Base-by-base conservation (phyloP, 2,113 vertebrate genomes). In the Coreoperca whiteheadi region DNA sequence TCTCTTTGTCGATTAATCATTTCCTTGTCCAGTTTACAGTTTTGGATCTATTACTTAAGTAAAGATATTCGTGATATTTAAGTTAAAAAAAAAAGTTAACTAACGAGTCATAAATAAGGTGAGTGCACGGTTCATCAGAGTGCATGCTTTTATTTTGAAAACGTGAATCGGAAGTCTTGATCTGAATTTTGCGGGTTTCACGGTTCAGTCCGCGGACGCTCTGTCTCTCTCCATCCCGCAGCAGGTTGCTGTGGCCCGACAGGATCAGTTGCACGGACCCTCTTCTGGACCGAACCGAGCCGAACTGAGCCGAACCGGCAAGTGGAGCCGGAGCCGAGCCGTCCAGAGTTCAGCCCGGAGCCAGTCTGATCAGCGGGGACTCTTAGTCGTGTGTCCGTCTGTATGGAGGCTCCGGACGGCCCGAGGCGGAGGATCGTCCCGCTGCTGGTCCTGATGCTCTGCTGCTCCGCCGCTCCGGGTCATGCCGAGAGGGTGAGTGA, bases 401-500 rank as follows among this genome's bases (percentile, higher is more conserved):
- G 34, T 0, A 89, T 92, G 89, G 84, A 85, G 30, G 12, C 69
- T 57, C 32, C 51, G 6, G 25, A 37, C 43, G 74, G 48, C 51
- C 30, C 0, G 66, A 63, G 76, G 37, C 8, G 30, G 59, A 67
- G 64, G 50, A 25, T 77, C 39, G 4, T 74, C 68, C 56, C 39
- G 74, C 64, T 87, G 37, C 54, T 89, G 76, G 10, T 85, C 6
- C 59, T 85, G 21, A 1, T 89, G 61, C 20, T 87, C 16, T 69
- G 43, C 73, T 54, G 81, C 79, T 32, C 43, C 54, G 43, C 48
- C 0, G 30, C 60, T 18, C 46, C 56, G 67, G 84, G 77, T 46
- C 50, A 50, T 72, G 50, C 60, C 16, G 54, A 91, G 53, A 83
- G 54, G 71, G 91, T 93, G 74, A 90, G 88, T 56, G 37, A 39